Base-by-base conservation (phyloP, 2,888 invertebrate genomes). In the Dendrolimus houi region DNA sequence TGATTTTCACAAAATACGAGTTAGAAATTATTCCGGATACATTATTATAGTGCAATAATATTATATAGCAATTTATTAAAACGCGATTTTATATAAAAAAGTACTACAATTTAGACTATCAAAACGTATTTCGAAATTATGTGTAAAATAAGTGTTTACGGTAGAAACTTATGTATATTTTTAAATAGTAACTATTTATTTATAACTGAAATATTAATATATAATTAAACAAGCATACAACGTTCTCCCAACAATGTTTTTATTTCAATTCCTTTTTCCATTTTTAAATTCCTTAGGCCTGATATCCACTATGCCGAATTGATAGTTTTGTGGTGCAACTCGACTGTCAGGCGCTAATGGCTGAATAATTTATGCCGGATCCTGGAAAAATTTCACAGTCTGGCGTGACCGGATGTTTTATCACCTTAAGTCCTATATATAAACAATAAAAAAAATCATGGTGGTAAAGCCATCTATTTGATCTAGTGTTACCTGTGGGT, bases 121-220 rank as follows among this genome's bases (percentile, higher is more conserved):
- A 58, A 65, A 56, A 64, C 61, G 60, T 70, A 69, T 61, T 72
- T 69, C 68, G 59, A 76, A 79, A 77, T 66, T 78, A 67, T 74
- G 69, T 81, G 77, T 81, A 81, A 74, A 74, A 69, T 79, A 73
- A 72, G 70, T 76, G 69, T 79, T 81, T 77, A 76, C 71, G 64
- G 69, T 80, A 79, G 78, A 73, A 72, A 72, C 69, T 69, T 74
- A 75, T 29, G 29, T 29, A 29, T 81, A 81, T 77, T 78, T 73
- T 47, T 10, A 47, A 75, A 81, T 80, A 73, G 72, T 75, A 73
- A 77, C 70, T 79, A 82, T 83, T 84, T 83, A 83, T 86, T 83
- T 85, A 82, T 85, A 82, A 79, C 75, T 73, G 75, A 83, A 82
- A 82, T 79, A 77, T 79, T 82, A 85, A 84, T 85, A 83, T 83